These are phyloP conservation scores for Zhengitettix transpicula DNA, from an alignment of 2,888 invertebrate species.

Conservation along the genomic window DNA sequence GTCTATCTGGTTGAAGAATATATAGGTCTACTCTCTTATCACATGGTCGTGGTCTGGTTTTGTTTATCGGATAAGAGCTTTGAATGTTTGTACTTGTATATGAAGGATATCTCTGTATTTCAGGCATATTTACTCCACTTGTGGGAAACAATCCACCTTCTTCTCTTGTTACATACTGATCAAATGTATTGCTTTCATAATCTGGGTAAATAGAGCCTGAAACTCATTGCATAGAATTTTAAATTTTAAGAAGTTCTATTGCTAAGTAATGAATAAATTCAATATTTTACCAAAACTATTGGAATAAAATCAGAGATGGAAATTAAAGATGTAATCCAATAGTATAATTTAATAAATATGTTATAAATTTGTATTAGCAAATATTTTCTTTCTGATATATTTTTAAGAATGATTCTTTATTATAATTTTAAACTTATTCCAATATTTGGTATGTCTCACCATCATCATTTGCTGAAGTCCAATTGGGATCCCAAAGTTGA, in stretches of 20 bases:
- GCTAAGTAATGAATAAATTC: too few species aligned
- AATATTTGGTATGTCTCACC: conserved; percentile 17
- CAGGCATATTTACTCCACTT: background rate
- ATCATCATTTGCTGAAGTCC: conserved; percentile 34
- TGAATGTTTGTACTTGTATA: conserved; percentile 9
- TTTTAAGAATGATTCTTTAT: background rate
- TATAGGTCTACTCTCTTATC: conserved; percentile 79
- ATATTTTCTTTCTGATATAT: background rate
- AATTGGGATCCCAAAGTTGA: conserved; percentile 22
- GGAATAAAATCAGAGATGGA: background rate
- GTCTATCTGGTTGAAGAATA: conserved; percentile 61
- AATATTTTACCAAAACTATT: too few species aligned
- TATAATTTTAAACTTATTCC: too few species aligned
- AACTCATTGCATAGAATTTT: too few species aligned
- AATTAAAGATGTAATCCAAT: background rate
- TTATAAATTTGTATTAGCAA: background rate
- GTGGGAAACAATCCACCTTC: conserved; percentile 1
- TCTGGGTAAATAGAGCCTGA: conserved; percentile 15
- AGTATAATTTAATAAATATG: background rate
- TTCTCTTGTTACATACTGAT: conserved; percentile 7
- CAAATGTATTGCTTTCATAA: conserved; percentile 7
- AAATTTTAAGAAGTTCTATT: too few species aligned
- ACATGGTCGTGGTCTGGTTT: conserved; percentile 43
- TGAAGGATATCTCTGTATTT: conserved; percentile 5
- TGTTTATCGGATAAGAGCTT: background rate